phyloP scores from a whole-genome alignment of 1,140 invertebrate genomes.

The Drosophila gunungcola region DNA sequence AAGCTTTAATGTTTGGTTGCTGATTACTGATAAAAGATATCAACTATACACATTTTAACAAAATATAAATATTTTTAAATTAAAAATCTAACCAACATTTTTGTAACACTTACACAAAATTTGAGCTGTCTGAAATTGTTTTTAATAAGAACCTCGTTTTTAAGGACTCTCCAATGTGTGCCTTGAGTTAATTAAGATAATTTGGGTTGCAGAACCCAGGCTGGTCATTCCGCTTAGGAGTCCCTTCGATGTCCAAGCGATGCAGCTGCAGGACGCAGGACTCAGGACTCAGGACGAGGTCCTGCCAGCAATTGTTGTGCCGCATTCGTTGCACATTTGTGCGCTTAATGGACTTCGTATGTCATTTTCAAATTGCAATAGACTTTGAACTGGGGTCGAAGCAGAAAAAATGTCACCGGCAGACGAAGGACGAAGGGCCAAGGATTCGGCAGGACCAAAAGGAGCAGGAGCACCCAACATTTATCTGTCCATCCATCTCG shows the following conservation, averaged over 20 bases:
- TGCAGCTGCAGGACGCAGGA: constrained; percentile 38
- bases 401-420: constrained; percentile 74
- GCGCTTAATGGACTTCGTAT: constrained; percentile 82
- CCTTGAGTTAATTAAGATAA: constrained; percentile 58
- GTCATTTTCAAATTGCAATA: constrained; percentile 83
- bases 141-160: background rate
- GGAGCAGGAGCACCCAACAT: constrained; percentile 26
- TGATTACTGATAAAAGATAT: no score
- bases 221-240: constrained; percentile 42
- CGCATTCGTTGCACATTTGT: constrained; percentile 66
- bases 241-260: constrained; percentile 23
- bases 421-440: constrained; percentile 32
- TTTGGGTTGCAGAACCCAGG: constrained; percentile 18
- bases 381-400: constrained; percentile 61
- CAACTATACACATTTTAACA: no score
- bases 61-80: no score
- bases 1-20: no score
- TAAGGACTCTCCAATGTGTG: constrained; percentile 12
- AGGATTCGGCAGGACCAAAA: constrained; percentile 1
- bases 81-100: no score
- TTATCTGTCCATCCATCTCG: constrained; percentile 48
- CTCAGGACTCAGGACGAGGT: background rate
- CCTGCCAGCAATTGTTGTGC: constrained; percentile 45
- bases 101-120: no score
- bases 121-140: background rate